phyloP scores from a whole-genome alignment of 2,888 invertebrate genomes.

The Hypercompe scribonia region DNA sequence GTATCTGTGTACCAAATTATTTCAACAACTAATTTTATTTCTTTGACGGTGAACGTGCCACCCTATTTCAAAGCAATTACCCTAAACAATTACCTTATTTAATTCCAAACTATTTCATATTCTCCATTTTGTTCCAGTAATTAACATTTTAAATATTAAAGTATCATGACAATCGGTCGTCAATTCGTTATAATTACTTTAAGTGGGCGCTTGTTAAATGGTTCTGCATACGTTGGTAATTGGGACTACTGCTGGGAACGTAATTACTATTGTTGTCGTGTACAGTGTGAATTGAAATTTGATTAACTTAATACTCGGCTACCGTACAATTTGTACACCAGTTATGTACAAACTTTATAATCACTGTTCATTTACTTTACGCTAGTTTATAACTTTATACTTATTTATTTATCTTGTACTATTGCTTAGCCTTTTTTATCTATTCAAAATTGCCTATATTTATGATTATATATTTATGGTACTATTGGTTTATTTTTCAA shows the following conservation, averaged over 20 bases:
- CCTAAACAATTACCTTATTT: neutral
- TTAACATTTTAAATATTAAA: constrained; percentile 8
- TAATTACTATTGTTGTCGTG: constrained; percentile 3
- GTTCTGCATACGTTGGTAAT: neutral
- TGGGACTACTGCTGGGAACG: neutral
- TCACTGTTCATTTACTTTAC: no score
- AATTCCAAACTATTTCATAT: neutral
- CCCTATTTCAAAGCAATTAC: neutral
- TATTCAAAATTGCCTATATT: no score
- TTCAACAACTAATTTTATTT: neutral
- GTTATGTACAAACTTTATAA: neutral
- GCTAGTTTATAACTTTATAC: no score
- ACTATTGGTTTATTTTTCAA: no score
- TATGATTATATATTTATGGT: no score
- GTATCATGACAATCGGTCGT: constrained; percentile 5
- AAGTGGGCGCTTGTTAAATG: constrained; percentile 5
- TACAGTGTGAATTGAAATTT: constrained; percentile 8
- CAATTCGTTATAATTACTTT: constrained; percentile 3
- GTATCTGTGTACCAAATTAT: neutral
- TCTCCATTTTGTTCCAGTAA: neutral
- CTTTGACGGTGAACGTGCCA: neutral
- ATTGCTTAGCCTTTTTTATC: no score
- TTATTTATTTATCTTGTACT: no score
- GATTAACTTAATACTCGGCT: constrained; percentile 9
- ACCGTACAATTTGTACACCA: neutral